Conservation (phyloP, 2,797 vertebrate species). For the Hypotaenidia okinawae region DNA sequence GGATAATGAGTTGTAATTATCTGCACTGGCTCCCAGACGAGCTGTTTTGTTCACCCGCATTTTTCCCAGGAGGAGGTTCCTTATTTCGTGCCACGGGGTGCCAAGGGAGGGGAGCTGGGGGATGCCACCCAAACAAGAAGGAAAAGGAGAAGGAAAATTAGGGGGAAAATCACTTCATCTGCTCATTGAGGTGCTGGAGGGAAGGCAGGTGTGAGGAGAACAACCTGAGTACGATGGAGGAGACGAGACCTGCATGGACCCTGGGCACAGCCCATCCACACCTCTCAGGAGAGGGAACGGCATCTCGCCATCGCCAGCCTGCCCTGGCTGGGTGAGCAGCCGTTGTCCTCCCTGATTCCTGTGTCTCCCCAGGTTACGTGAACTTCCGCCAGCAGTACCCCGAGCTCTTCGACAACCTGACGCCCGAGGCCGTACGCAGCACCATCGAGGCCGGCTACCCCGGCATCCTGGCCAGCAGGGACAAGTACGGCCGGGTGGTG, state of each 20-base stretch:
- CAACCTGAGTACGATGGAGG: background rate
- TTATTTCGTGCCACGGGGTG: background rate
- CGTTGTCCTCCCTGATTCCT: background rate
- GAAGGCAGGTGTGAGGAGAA: background rate
- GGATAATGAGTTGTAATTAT: conserved; percentile 64
- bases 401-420: conserved; percentile 92
- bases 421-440: conserved; percentile 89
- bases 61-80: conserved; percentile 13
- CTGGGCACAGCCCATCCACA: background rate
- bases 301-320: background rate
- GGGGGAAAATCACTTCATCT: background rate
- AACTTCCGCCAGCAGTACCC: conserved; percentile 94
- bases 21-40: background rate
- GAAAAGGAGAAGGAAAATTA: background rate
- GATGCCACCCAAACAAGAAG: background rate
- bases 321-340: rapidly evolving
- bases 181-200: background rate
- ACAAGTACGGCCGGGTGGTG: conserved; percentile 94
- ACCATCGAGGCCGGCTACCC: conserved; percentile 96
- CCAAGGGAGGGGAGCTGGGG: background rate
- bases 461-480: conserved; percentile 88
- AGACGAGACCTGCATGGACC: background rate
- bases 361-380: conserved; percentile 84
- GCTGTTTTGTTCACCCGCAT: background rate
- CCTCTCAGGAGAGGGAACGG: rapidly evolving